These are phyloP conservation scores for Limenitis camilla DNA, from an alignment of 2,888 invertebrate species.

Conservation along the genomic window DNA sequence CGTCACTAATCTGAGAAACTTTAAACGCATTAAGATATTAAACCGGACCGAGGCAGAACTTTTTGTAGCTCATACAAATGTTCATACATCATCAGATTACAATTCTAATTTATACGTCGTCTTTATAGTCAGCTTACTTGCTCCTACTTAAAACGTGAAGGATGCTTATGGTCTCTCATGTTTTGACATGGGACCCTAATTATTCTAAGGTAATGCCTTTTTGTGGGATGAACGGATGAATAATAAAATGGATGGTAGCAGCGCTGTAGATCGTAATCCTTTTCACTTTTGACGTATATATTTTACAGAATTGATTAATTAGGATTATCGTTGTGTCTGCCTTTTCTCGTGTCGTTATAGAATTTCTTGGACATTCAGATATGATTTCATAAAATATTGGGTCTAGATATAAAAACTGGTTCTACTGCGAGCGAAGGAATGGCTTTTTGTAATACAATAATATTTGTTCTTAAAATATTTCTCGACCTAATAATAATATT, in stretches of 20 bases:
- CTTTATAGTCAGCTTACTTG: constrained; percentile 52
- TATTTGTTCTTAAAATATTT: too few species aligned
- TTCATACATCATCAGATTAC: constrained; percentile 52
- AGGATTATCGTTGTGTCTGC: neutral
- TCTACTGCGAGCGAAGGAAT: too few species aligned
- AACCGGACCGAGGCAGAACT: constrained; percentile 43
- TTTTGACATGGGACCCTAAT: constrained; percentile 68
- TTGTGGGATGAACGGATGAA: constrained; percentile 32
- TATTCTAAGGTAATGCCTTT: constrained; percentile 63
- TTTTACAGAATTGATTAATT: constrained; percentile 4
- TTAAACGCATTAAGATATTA: constrained; percentile 63
- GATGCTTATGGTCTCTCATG: constrained; percentile 49
- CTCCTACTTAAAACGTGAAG: constrained; percentile 54
- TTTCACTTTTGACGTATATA: constrained; percentile 6
- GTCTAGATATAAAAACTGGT: too few species aligned
- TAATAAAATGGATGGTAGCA: constrained; percentile 35
- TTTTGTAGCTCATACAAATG: constrained; percentile 48
- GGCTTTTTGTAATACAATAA: too few species aligned
- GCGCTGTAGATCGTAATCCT: constrained; percentile 5
- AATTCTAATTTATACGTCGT: constrained; percentile 49
- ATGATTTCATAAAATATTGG: neutral
- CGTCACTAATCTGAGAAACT: constrained; percentile 20
- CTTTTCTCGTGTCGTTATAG: neutral
- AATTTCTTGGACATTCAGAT: neutral
- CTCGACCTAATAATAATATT: too few species aligned